Evolutionary conservation across 2,113 vertebrate genomes (phyloP), one percentile per base, ranked within the genome.

Genomic region (Anguilla japonica): DNA sequence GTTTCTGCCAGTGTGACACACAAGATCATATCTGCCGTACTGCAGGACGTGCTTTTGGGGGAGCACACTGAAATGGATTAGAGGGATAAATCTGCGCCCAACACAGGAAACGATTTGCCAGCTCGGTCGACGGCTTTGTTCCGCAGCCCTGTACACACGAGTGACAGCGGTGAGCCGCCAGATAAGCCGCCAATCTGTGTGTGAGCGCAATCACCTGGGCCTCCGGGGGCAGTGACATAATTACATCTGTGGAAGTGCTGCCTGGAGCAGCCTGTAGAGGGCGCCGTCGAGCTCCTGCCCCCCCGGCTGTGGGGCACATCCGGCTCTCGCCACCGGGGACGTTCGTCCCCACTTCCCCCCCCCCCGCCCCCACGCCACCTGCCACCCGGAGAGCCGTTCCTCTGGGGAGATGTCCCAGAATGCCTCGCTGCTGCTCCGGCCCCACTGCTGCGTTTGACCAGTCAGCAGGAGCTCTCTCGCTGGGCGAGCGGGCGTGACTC

Each of bases 241-340:
- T 34, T 75, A 75, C n/a, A n/a, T 75, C 71, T 50, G 50, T 39
- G 22, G 88, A 46, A 79, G 43, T 2, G 43, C 43, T 46, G 20
- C 78, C 78, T n/a, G 15, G 16, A 9, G 78, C 63, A n/a, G 63
- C 63, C 63, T n/a, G 5, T 1, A 71, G 63, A 7, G 26, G 63
- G 63, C 22, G 78, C 78, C 15, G 3, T 78, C 78, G 13, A 83
- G 56, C 82, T 84, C 81, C 85, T 83, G 5, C 41, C 85, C 83
- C 34, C 87, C 78, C 11, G 78, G 78, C 34, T 79, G 78, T 39
- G 34, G 34, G 34, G 40, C 78, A 79, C 29, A 41, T 29, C 29
- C 29, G 26, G 71, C 71, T 29, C 71, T 29, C 14, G 18, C 3
- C 56, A 60, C 56, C 56, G 20, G 63, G 63, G 63, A 4, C 63